phyloP scores from a whole-genome alignment of 2,797 vertebrate genomes.

The Chaunax sp. region DNA sequence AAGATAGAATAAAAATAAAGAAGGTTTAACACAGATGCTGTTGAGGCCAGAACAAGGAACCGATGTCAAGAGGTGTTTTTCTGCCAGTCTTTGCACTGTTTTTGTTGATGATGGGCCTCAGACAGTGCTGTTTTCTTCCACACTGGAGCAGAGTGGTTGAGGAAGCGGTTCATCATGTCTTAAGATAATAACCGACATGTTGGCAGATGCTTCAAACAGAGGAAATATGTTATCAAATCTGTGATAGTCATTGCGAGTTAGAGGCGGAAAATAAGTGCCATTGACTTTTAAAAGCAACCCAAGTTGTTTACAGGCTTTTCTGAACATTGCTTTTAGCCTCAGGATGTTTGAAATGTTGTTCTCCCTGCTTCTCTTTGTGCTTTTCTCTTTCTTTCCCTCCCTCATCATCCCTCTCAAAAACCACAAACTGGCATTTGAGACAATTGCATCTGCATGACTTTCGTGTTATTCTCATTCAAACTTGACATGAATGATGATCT shows the following conservation, averaged over 20 bases:
- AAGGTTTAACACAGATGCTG: conserved; percentile 10
- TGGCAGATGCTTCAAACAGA: conserved; percentile 23
- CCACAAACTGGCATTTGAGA: conserved; percentile 24
- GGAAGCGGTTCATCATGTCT: conserved; percentile 14
- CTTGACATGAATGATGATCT: conserved; percentile 18
- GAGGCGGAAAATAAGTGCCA: background rate
- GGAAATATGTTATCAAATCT: conserved; percentile 34
- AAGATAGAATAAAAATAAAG: background rate
- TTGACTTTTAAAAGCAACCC: conserved; percentile 6
- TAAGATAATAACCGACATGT: conserved; percentile 30
- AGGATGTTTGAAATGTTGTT: background rate
- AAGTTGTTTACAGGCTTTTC: conserved; percentile 15
- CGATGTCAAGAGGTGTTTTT: background rate
- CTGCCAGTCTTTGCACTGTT: conserved; percentile 11
- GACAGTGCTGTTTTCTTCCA: conserved; percentile 27
- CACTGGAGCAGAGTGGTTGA: conserved; percentile 9
- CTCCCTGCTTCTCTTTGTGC: background rate
- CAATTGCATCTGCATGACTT: conserved; percentile 19
- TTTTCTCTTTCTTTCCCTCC: conserved; percentile 11
- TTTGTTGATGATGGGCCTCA: conserved; percentile 28
- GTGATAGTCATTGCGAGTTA: conserved; percentile 15
- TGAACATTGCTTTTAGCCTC: conserved; percentile 18
- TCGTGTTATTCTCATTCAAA: conserved; percentile 26
- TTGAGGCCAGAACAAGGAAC: background rate
- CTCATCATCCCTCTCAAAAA: conserved; percentile 12